Evolutionary conservation across 2,113 vertebrate genomes (phyloP).

Genomic region (Alexandromys fortis): DNA sequence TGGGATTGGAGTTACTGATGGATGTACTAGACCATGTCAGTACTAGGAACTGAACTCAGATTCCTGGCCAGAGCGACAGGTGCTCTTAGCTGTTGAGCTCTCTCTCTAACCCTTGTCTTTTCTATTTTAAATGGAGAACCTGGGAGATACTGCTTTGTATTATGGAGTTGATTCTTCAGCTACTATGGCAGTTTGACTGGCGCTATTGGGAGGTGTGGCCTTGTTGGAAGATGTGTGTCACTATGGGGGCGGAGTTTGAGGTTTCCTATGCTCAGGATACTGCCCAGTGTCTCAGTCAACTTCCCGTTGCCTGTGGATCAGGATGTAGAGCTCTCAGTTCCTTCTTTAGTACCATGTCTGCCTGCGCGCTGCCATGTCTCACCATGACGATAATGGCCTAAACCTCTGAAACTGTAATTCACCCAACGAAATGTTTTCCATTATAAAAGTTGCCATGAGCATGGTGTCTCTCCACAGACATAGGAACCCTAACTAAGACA

Average conservation of each 20-base stretch:
- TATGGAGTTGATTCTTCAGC: conserved; percentile 22
- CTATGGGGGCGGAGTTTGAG: neutral
- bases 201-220: neutral
- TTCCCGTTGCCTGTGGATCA: too few species aligned
- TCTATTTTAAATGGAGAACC: conserved; percentile 28
- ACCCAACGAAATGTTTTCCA: too few species aligned
- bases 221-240: neutral
- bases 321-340: too few species aligned
- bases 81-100: neutral
- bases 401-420: too few species aligned
- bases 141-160: neutral
- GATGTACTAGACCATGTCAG: neutral
- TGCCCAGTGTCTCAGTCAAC: too few species aligned
- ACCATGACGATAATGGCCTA: too few species aligned
- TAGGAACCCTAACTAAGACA: neutral
- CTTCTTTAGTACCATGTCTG: too few species aligned
- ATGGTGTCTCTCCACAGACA: too few species aligned
- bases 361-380: too few species aligned
- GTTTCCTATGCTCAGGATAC: too few species aligned
- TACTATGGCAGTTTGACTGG: neutral
- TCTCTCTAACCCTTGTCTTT: neutral
- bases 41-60: neutral
- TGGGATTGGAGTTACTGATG: neutral
- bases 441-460: too few species aligned
- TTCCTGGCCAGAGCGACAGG: neutral